These are phyloP conservation scores for Globodera rostochiensis DNA, from an alignment of 1,140 invertebrate genomes.

Conservation along the genomic window DNA sequence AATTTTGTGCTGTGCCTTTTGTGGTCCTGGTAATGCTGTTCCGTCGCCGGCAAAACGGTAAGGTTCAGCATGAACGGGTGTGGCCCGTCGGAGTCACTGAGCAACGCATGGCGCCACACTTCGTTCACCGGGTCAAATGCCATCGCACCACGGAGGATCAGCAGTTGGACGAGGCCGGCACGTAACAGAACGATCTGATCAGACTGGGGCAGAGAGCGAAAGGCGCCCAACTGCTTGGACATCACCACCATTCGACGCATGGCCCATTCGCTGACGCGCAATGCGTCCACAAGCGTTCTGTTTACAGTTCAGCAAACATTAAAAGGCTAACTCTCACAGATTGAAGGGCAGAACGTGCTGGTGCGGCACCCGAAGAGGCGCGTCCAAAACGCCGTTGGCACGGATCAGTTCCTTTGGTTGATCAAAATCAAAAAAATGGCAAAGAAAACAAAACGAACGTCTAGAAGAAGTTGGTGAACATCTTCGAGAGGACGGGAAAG, in stretches of 20 bases:
- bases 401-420: background rate
- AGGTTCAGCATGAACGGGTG: background rate
- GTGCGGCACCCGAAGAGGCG: background rate
- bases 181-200: constrained; percentile 10
- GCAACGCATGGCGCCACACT: constrained; percentile 8
- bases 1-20: constrained; percentile 13
- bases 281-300: constrained; percentile 3
- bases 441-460: background rate
- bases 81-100: background rate
- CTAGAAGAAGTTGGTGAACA: background rate
- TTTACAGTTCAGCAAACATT: background rate
- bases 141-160: constrained; percentile 24
- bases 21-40: constrained; percentile 3
- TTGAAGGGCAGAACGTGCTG: background rate
- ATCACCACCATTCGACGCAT: constrained; percentile 11
- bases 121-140: constrained; percentile 6
- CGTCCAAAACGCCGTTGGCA: constrained; percentile 1
- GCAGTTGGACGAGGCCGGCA: constrained; percentile 4
- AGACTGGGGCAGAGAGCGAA: background rate
- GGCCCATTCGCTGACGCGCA: constrained; percentile 6
- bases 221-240: constrained; percentile 20
- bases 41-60: background rate
- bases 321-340: background rate
- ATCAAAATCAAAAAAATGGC: background rate
- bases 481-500: background rate